Percentiles rank a stretch among this genome's conserved stretches.
Evolutionary conservation across 23 tunicate genomes (phyloP).

Genomic region (Trididemnum nubilum): DNA sequence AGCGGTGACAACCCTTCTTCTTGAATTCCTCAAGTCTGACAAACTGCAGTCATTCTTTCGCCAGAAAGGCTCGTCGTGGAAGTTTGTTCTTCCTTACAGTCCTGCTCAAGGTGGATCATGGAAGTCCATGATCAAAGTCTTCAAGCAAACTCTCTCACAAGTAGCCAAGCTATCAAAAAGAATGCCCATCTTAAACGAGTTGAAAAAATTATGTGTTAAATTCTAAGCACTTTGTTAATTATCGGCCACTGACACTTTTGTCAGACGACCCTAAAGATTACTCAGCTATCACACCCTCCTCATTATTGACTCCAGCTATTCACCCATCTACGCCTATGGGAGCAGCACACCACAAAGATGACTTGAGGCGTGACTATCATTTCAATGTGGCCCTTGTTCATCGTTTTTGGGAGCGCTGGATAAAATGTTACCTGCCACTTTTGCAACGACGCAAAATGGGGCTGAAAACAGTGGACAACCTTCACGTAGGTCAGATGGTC

Average conservation of each 20-base stretch:
- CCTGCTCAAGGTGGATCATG: too few relatives aligned
- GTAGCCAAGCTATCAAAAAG: neutral
- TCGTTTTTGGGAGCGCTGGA: neutral
- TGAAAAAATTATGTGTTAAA: neutral
- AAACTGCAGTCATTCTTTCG: neutral
- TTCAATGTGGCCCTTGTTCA: too few relatives aligned
- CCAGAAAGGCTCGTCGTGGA: neutral
- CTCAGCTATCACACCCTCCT: neutral
- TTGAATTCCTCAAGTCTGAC: neutral
- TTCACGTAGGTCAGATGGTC: neutral
- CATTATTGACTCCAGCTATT: neutral
- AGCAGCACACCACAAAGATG: neutral
- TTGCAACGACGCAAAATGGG: too few relatives aligned
- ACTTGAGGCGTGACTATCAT: too few relatives aligned
- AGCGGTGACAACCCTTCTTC: neutral
- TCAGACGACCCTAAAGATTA: too few relatives aligned
- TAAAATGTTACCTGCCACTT: neutral
- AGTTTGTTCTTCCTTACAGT: too few relatives aligned
- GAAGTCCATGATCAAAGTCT: too few relatives aligned
- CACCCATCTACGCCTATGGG: neutral
- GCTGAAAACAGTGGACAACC: neutral
- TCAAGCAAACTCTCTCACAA: too few relatives aligned
- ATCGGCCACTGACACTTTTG: neutral
- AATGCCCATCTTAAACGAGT: neutral
- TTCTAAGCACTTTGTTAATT: neutral